phyloP scores from a whole-genome alignment of 2,113 vertebrate species.

The Odobenus rosmarus region DNA sequence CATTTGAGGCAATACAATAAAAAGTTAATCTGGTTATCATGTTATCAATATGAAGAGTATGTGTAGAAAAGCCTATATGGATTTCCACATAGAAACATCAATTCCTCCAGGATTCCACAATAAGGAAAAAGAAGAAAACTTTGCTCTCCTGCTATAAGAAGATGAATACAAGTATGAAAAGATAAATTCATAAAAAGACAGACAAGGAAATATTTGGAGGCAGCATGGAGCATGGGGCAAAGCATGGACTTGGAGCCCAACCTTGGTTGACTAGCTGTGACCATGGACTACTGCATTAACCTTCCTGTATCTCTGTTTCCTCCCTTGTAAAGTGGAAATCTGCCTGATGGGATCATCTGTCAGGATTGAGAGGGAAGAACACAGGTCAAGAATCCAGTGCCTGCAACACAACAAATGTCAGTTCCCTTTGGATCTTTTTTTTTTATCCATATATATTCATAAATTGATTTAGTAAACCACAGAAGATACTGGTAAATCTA shows the following conservation, averaged over 20 bases:
- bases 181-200: background rate
- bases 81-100: background rate
- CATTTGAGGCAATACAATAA: background rate
- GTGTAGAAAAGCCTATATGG: background rate
- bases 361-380: background rate
- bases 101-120: background rate
- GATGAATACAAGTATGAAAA: background rate
- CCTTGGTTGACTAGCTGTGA: background rate
- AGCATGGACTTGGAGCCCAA: background rate
- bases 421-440: conserved; percentile 4
- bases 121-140: background rate
- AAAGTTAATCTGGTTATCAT: background rate
- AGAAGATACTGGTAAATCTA: background rate
- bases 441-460: background rate
- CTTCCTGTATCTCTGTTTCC: background rate
- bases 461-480: background rate
- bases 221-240: background rate
- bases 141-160: background rate
- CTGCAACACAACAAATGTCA: background rate
- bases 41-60: background rate
- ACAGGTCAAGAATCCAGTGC: background rate
- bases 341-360: background rate
- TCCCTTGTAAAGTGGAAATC: background rate
- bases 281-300: background rate
- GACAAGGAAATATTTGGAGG: background rate